Conservation (phyloP, 2,888 invertebrate genomes). For the Nomada flava region DNA sequence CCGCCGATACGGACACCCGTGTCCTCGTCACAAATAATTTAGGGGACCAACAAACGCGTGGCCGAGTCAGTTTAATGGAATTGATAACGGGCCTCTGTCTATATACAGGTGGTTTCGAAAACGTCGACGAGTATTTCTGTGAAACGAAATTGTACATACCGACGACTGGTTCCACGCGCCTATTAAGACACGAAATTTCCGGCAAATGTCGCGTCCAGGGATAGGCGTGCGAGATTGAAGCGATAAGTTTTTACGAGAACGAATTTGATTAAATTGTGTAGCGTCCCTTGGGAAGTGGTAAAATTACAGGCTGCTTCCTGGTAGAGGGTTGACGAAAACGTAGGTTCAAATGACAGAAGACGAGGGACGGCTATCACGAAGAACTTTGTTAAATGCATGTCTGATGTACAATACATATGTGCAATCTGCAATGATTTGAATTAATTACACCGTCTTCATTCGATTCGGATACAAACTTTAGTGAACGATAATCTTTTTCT, state of each 20-base stretch:
- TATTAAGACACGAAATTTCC: constrained; percentile 14
- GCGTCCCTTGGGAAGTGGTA: background rate
- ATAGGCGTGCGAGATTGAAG: too few relatives aligned
- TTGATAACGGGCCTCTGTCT: background rate
- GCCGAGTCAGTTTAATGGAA: constrained; percentile 28
- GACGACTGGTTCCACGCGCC: background rate
- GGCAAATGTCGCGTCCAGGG: background rate
- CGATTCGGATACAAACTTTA: too few relatives aligned
- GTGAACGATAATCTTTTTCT: too few relatives aligned
- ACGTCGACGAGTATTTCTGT: background rate
- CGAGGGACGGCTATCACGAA: too few relatives aligned
- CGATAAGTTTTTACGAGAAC: background rate
- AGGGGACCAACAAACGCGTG: background rate
- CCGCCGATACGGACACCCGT: constrained; percentile 16
- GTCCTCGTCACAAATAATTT: constrained; percentile 33
- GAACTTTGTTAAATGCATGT: too few relatives aligned
- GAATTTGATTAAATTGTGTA: constrained; percentile 9
- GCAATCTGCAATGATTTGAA: too few relatives aligned
- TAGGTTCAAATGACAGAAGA: too few relatives aligned
- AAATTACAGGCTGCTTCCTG: background rate
- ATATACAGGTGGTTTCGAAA: background rate
- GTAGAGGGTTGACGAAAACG: too few relatives aligned
- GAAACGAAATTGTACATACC: constrained; percentile 12
- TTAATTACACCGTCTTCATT: too few relatives aligned
- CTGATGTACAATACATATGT: too few relatives aligned